Evolutionary conservation across 2,797 vertebrate genomes (phyloP).

Genomic region (Perodicticus potto): DNA sequence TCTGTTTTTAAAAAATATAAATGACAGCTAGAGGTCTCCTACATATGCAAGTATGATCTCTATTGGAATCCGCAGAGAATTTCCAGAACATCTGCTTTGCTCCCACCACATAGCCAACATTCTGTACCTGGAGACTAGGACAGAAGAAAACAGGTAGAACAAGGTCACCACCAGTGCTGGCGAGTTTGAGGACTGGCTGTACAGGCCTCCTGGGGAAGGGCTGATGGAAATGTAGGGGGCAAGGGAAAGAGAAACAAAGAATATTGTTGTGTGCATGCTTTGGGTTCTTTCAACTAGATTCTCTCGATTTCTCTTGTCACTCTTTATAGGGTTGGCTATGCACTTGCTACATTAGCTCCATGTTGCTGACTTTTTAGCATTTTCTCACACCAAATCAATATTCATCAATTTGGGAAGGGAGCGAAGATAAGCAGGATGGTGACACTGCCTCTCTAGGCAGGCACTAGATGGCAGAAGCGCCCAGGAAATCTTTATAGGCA

Average conservation of each 20-base stretch:
- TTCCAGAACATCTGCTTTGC: not conserved
- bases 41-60: not conserved
- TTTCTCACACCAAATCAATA: not conserved
- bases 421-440: not conserved
- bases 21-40: not conserved
- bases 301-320: not conserved
- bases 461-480: conserved; percentile 55
- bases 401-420: not conserved
- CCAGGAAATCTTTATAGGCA: not conserved
- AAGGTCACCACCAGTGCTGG: not conserved
- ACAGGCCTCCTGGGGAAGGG: not conserved
- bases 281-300: not conserved
- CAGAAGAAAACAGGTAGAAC: not conserved
- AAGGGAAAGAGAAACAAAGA: not conserved
- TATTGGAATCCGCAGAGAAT: not conserved
- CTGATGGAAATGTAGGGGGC: not conserved
- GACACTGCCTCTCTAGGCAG: not conserved
- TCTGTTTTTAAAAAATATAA: not conserved
- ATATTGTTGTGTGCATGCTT: not conserved
- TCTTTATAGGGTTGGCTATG: not conserved
- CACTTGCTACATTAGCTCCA: not conserved
- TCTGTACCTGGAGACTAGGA: not conserved
- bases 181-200: not conserved
- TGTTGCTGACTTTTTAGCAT: not conserved
- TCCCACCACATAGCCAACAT: not conserved